phyloP scores from a whole-genome alignment of 2,113 vertebrate genomes.

The Antigone vipio region DNA sequence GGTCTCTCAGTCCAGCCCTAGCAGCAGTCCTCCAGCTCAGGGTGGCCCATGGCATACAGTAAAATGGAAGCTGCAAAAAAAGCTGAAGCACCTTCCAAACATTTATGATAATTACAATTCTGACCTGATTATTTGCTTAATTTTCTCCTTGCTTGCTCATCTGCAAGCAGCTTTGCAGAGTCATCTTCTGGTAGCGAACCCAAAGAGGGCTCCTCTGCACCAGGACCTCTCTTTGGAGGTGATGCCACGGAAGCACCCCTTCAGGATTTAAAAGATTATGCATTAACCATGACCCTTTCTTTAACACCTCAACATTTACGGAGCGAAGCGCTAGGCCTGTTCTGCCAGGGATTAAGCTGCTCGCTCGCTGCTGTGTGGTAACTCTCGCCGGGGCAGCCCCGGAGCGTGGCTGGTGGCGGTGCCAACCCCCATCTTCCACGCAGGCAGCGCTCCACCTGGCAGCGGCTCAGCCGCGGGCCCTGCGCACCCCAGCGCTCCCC shows the following conservation, averaged over 20 bases:
- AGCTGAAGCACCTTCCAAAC: neutral
- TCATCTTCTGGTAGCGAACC: neutral
- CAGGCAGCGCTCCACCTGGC: neutral
- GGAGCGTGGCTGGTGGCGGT: neutral
- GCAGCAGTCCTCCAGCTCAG: neutral
- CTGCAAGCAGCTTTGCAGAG: conserved; percentile 21
- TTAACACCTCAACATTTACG: fast-evolving
- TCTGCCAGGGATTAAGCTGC: neutral
- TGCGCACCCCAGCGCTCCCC: neutral
- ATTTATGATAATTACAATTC: neutral
- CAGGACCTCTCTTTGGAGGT: neutral
- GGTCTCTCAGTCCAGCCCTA: neutral
- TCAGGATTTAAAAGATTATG: neutral
- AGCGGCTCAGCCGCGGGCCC: neutral
- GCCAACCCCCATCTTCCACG: neutral
- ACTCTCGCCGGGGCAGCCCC: neutral
- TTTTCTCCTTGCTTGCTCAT: neutral
- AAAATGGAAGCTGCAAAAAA: neutral
- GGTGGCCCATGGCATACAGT: neutral
- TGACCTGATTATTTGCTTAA: neutral
- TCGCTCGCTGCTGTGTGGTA: fast-evolving
- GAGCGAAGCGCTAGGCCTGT: fast-evolving
- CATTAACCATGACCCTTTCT: neutral
- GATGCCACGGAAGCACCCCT: neutral
- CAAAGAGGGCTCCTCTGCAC: neutral